Evolutionary conservation across 2,113 vertebrate species (phyloP).

Genomic region (Gavialis gangeticus): DNA sequence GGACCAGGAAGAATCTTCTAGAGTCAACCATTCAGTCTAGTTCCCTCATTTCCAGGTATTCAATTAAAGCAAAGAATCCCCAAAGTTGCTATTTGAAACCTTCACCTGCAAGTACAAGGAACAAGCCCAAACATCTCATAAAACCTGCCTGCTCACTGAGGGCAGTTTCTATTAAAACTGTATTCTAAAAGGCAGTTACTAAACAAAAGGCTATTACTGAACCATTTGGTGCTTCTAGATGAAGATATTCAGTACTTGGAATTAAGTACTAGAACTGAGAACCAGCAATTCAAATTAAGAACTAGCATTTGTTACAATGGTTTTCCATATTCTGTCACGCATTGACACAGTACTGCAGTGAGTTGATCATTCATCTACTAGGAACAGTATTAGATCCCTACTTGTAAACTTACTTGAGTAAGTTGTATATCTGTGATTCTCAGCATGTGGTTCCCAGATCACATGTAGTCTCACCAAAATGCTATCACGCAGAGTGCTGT

Average conservation of each 20-base stretch:
- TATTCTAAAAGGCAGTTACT: neutral
- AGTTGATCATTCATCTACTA: neutral
- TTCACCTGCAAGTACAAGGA: too few species aligned
- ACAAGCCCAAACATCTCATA: too few species aligned
- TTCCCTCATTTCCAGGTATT: too few species aligned
- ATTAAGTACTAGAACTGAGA: neutral
- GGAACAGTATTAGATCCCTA: constrained; percentile 38
- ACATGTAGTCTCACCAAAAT: neutral
- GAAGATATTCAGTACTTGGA: fast-evolving
- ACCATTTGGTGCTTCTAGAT: neutral
- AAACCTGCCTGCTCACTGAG: neutral
- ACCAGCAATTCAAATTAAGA: too few species aligned
- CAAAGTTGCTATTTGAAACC: too few species aligned
- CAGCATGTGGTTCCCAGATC: neutral
- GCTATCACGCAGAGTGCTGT: neutral
- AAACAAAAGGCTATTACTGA: neutral
- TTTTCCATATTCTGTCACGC: neutral
- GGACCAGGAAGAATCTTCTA: too few species aligned
- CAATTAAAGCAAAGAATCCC: too few species aligned
- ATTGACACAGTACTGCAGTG: neutral
- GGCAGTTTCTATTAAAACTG: fast-evolving
- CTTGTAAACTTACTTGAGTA: neutral
- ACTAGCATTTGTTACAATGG: neutral
- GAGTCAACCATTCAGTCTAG: too few species aligned
- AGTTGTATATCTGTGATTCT: neutral